These are phyloP conservation scores for Venusia cambrica DNA, from an alignment of 2,888 invertebrate genomes.

Conservation along the genomic window DNA sequence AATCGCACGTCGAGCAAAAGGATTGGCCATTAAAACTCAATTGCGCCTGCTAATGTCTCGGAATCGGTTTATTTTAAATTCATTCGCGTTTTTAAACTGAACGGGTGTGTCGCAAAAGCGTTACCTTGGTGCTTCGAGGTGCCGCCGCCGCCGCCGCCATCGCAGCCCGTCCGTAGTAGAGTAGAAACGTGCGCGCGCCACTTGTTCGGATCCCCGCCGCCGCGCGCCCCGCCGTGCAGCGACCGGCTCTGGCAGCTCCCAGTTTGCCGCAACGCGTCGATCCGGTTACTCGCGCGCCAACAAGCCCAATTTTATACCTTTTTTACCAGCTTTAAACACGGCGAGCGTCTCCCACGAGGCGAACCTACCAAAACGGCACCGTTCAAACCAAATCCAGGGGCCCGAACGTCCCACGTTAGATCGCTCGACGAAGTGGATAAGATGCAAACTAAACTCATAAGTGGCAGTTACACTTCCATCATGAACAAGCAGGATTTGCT, in stretches of 20 bases:
- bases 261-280: constrained; percentile 79
- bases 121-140: constrained; percentile 72
- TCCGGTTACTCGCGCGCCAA: constrained; percentile 66
- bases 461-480: constrained; percentile 83
- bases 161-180: constrained; percentile 71
- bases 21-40: constrained; percentile 44
- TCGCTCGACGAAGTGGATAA: constrained; percentile 55
- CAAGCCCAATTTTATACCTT: constrained; percentile 36
- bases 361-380: constrained; percentile 59
- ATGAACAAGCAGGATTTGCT: constrained; percentile 85
- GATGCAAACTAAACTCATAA: constrained; percentile 82
- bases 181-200: constrained; percentile 75
- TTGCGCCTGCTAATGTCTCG: constrained; percentile 44
- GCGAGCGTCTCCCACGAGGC: constrained; percentile 50
- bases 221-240: constrained; percentile 55
- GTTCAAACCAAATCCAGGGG: constrained; percentile 55
- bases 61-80: constrained; percentile 38
- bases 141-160: constrained; percentile 73
- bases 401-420: constrained; percentile 56
- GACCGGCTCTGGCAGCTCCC: constrained; percentile 67
- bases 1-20: constrained; percentile 47
- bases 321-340: constrained; percentile 56
- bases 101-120: constrained; percentile 75
- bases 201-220: constrained; percentile 59
- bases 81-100: constrained; percentile 56